Percentiles rank a stretch among this genome's conserved stretches.
These are phyloP conservation scores for Drosophila carrolli DNA, from an alignment of 1,140 invertebrate genomes.

Conservation along the genomic window DNA sequence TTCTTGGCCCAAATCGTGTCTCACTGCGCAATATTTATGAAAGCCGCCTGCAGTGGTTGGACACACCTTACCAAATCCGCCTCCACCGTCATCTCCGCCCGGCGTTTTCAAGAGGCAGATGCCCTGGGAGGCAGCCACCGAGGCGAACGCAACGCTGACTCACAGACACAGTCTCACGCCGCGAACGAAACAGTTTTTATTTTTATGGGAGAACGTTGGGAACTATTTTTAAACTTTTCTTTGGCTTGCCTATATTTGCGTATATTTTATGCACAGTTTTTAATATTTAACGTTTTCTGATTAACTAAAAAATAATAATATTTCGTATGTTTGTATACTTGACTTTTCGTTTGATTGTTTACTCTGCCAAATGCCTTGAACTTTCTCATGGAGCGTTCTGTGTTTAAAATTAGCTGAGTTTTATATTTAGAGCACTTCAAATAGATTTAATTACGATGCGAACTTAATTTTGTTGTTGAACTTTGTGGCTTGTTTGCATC, in stretches of 20 bases:
- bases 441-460: conserved; percentile 32
- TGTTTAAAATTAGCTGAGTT: conserved; percentile 59
- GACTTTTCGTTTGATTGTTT: conserved; percentile 44
- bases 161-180: conserved; percentile 28
- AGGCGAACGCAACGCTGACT: conserved; percentile 32
- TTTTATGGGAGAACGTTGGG: conserved; percentile 62
- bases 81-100: conserved; percentile 3
- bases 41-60: conserved; percentile 46
- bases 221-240: conserved; percentile 71
- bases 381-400: conserved; percentile 39
- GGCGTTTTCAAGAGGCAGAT: conserved; percentile 23
- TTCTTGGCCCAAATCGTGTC: conserved; percentile 36
- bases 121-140: conserved; percentile 50
- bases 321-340: conserved; percentile 21
- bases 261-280: conserved; percentile 53
- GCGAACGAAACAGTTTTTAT: conserved; percentile 40
- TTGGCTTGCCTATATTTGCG: conserved; percentile 60
- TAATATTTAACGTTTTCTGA: conserved; percentile 12
- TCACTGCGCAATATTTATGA: conserved; percentile 31
- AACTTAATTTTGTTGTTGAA: conserved; percentile 43
- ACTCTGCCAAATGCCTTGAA: conserved; percentile 50
- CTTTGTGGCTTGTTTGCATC: background rate
- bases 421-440: conserved; percentile 65
- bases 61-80: conserved; percentile 3
- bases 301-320: conserved; percentile 19